These are phyloP conservation scores for Pagrus major DNA, from an alignment of 2,113 vertebrate genomes.

Conservation along the genomic window DNA sequence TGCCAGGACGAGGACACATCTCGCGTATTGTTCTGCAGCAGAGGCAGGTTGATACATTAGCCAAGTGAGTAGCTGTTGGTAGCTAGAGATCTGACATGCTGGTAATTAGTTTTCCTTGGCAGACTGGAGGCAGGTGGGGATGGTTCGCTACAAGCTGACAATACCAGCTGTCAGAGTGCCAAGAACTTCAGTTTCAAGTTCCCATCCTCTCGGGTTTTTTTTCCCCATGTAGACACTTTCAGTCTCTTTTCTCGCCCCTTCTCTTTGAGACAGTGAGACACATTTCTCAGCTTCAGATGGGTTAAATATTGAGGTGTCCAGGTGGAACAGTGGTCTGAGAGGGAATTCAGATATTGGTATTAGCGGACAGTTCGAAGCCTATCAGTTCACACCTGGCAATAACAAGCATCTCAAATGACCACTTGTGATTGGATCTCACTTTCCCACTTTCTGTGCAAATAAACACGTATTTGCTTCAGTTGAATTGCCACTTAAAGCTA, in stretches of 20 bases:
- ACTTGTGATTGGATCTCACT: too few relatives aligned
- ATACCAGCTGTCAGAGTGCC: constrained; percentile 73
- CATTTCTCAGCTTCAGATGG: neutral
- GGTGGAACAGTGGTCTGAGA: neutral
- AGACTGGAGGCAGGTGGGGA: constrained; percentile 29
- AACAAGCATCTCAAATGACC: too few relatives aligned
- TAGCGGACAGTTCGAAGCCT: too few relatives aligned
- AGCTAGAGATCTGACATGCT: constrained; percentile 62
- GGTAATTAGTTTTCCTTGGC: constrained; percentile 78
- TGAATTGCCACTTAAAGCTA: too few relatives aligned
- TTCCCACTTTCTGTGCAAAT: too few relatives aligned
- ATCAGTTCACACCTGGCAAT: too few relatives aligned
- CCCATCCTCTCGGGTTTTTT: constrained; percentile 22
- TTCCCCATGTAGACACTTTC: constrained; percentile 32
- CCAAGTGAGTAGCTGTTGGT: constrained; percentile 39
- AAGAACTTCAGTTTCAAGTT: constrained; percentile 46
- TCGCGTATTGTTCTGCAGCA: constrained; percentile 57
- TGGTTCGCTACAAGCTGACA: constrained; percentile 52
- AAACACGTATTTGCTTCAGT: too few relatives aligned
- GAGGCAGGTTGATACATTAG: constrained; percentile 64
- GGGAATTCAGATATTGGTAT: too few relatives aligned
- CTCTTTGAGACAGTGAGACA: constrained; percentile 5
- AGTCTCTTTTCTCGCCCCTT: neutral
- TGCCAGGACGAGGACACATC: constrained; percentile 52
- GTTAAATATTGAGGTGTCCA: neutral